Evolutionary conservation across 2,888 invertebrate species (phyloP), one percentile per base, ranked within the genome.

Genomic region (Epinotia bilunana): DNA sequence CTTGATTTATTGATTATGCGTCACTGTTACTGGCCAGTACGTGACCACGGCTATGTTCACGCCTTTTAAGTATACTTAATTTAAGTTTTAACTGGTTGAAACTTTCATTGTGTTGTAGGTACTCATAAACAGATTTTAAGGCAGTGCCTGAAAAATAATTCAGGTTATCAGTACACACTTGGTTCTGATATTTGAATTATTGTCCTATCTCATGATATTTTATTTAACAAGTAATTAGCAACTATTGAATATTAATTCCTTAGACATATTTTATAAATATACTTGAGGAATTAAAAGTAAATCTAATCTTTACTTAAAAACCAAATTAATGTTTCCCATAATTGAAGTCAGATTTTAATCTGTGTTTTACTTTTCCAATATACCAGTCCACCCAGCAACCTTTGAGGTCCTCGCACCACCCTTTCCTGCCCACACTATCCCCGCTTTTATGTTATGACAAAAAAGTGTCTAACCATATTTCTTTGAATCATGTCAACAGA

Each of bases 1-100:
- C 87, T 88, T 87, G 86, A 84, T 84, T 86, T 88, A 91, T 91
- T 84, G 90, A 91, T 90, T 88, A 64, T 72, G 68, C 78, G 79
- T 79, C 79, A 79, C 71, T 77, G 73, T 72, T 62, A 69, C 73
- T 76, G 74, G 73, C 72, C 73, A 68, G 33, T 71, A 72, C 43
- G 69, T 73, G 72, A 65, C 53, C 70, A 62, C 77, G 73, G 75
- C 72, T 75, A 75, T 67, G 61, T 75, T 67, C 53, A 62, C 20
- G 60, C 67, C 67, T 67, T 72, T 67, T 67, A 61, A 71, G 71
- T 75, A 67, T 46, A 33, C n/a, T 55, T 61, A 67, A 71, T 65
- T 65, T 67, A 60, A 72, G 20, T 60, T 39, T 5, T 9, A 72
- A 72, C 71, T 62, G 68, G 53, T 33, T 57, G 43, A 46, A 62